These are phyloP conservation scores for Loxodonta africana DNA, from an alignment of 2,113 vertebrate species.

Conservation along the genomic window DNA sequence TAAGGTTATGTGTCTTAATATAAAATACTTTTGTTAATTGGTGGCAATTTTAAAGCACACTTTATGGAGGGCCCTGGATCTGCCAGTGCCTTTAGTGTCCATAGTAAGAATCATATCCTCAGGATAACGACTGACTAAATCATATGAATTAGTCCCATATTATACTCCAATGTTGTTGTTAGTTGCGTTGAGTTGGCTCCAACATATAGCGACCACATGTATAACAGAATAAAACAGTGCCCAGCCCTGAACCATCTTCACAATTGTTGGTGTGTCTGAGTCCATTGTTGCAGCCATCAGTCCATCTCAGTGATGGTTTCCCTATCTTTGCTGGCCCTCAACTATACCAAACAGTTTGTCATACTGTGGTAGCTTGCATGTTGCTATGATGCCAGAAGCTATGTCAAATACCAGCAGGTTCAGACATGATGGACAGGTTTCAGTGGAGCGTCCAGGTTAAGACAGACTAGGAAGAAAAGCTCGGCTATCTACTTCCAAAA, in stretches of 20 bases:
- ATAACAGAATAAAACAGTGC: too few relatives aligned
- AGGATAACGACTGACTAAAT: slow-evolving; percentile 58
- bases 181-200: too few relatives aligned
- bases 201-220: too few relatives aligned
- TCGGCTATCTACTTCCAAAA: neutral
- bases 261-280: neutral
- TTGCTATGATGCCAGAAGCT: neutral
- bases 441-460: neutral
- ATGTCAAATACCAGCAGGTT: neutral
- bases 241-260: neutral
- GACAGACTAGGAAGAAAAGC: neutral
- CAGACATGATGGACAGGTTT: neutral
- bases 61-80: slow-evolving; percentile 31
- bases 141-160: slow-evolving; percentile 58
- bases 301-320: neutral
- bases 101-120: slow-evolving; percentile 7
- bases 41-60: slow-evolving; percentile 42
- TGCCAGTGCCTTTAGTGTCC: neutral
- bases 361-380: neutral
- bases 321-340: neutral
- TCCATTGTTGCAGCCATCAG: neutral
- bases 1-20: slow-evolving; percentile 40
- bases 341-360: neutral
- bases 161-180: slow-evolving; percentile 4
- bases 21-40: slow-evolving; percentile 5